These are phyloP conservation scores for Agapornis roseicollis DNA, from an alignment of 2,113 vertebrate genomes.

Conservation along the genomic window DNA sequence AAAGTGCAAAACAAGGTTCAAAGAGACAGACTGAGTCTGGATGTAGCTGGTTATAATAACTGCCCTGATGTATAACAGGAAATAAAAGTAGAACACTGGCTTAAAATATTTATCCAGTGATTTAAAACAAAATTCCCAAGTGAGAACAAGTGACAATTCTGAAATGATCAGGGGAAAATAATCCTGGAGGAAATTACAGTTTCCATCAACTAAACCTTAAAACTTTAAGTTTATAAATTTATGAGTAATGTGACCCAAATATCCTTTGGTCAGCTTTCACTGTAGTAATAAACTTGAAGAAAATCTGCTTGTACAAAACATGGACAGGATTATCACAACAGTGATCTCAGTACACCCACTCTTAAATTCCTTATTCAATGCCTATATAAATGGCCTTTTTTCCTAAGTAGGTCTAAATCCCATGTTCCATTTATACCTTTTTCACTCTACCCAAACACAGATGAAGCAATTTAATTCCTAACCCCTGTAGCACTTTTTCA, in stretches of 20 bases:
- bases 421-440: background rate
- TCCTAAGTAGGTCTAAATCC: background rate
- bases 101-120: background rate
- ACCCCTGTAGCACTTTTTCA: background rate
- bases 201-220: background rate
- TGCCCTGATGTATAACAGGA: background rate
- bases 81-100: background rate
- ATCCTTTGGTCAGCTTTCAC: background rate
- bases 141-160: background rate
- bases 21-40: background rate
- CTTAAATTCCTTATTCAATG: background rate
- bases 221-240: background rate
- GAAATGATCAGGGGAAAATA: background rate
- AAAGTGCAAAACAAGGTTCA: background rate
- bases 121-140: background rate
- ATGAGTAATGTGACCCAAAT: background rate
- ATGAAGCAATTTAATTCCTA: background rate
- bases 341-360: background rate
- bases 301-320: background rate
- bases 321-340: background rate
- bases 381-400: background rate
- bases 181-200: background rate
- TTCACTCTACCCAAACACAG: background rate
- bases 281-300: background rate
- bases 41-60: background rate